phyloP scores from a whole-genome alignment of 2,888 invertebrate species.

The Drosophila kuntzei region DNA sequence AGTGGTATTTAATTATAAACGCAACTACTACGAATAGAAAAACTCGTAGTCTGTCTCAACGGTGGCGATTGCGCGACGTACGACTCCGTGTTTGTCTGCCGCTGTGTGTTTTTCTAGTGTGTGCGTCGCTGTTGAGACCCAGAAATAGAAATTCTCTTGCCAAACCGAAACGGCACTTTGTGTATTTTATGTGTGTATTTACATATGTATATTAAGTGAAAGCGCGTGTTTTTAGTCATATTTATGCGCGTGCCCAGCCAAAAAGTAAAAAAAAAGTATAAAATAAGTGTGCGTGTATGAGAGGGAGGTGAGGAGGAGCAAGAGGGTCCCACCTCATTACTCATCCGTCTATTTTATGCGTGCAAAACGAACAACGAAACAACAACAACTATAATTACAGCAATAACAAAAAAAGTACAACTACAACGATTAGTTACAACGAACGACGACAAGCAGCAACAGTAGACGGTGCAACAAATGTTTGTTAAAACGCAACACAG shows the following conservation, averaged over 20 bases:
- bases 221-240: conserved; percentile 60
- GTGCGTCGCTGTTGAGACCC: conserved; percentile 43
- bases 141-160: conserved; percentile 65
- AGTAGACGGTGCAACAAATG: conserved; percentile 68
- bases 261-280: conserved; percentile 36
- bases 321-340: conserved; percentile 50
- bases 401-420: conserved; percentile 10
- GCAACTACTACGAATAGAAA: background rate
- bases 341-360: conserved; percentile 68
- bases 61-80: conserved; percentile 16
- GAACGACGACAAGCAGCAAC: conserved; percentile 48
- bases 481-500: conserved; percentile 61
- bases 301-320: conserved; percentile 12
- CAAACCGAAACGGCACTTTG: conserved; percentile 49
- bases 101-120: conserved; percentile 24
- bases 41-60: background rate
- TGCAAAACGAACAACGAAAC: conserved; percentile 41
- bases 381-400: conserved; percentile 16
- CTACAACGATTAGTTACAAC: conserved; percentile 34
- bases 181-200: conserved; percentile 34
- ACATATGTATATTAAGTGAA: conserved; percentile 53
- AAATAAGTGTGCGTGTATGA: conserved; percentile 4
- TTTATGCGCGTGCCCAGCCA: conserved; percentile 58
- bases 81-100: conserved; percentile 11
- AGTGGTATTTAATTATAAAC: conserved; percentile 25